Evolutionary conservation across 2,113 vertebrate genomes (phyloP).

Genomic region (Pygathrix nemaeus): DNA sequence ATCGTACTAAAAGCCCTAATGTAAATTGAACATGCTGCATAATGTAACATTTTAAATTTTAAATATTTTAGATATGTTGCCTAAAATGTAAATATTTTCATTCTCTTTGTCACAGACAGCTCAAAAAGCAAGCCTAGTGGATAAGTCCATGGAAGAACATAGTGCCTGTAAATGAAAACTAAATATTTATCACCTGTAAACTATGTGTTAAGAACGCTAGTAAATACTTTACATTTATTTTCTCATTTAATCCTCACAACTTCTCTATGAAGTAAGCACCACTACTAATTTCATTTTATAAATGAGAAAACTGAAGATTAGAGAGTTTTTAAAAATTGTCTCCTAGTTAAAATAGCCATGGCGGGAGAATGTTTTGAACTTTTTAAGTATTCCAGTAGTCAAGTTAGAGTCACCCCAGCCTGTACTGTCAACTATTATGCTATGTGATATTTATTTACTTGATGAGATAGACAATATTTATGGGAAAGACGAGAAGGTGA

Average conservation of each 20-base stretch:
- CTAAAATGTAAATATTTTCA: background rate
- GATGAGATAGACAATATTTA: background rate
- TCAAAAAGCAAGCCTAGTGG: background rate
- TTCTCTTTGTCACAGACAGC: background rate
- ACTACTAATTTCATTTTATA: background rate
- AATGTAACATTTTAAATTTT: background rate
- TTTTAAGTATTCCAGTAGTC: background rate
- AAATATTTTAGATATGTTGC: background rate
- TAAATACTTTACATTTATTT: slow-evolving; percentile 15
- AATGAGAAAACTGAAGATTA: background rate
- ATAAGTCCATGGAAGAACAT: background rate
- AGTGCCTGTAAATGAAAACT: background rate
- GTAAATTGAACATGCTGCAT: background rate
- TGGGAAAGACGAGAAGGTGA: background rate
- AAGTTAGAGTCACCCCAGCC: background rate
- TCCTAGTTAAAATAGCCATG: background rate
- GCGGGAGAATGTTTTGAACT: background rate
- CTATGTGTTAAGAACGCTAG: background rate
- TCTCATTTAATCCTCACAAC: background rate
- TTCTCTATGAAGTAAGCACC: background rate
- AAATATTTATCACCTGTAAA: background rate
- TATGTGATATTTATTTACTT: background rate
- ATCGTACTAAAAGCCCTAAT: background rate
- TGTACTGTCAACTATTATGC: background rate
- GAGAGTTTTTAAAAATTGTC: background rate